Evolutionary conservation across 2,888 invertebrate genomes (phyloP).

Genomic region (Rhagophthalmus giganteus): DNA sequence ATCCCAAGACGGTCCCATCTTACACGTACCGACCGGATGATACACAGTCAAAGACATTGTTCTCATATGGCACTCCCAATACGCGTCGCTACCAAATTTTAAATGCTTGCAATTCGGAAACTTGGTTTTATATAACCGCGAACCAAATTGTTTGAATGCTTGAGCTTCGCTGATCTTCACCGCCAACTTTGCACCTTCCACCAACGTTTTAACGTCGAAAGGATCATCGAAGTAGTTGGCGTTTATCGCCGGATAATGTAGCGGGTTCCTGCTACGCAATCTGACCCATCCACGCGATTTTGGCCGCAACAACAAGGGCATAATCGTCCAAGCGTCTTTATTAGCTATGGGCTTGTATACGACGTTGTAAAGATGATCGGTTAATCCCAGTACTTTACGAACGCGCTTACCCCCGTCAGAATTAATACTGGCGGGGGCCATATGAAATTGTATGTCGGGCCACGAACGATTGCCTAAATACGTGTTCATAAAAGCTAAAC

Average conservation of each 20-base stretch:
- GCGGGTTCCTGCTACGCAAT: conserved; percentile 79
- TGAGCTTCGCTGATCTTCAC: conserved; percentile 71
- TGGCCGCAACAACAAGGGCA: conserved; percentile 81
- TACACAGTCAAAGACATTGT: conserved; percentile 90
- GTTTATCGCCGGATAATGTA: conserved; percentile 84
- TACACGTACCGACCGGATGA: conserved; percentile 85
- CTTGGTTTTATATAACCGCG: conserved; percentile 72
- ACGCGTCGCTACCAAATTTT: conserved; percentile 76
- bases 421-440: conserved; percentile 86
- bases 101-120: conserved; percentile 77
- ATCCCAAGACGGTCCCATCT: conserved; percentile 85
- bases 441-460: conserved; percentile 91
- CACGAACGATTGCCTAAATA: conserved; percentile 79
- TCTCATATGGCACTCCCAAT: conserved; percentile 84
- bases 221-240: conserved; percentile 90
- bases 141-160: conserved; percentile 80
- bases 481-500: conserved; percentile 84
- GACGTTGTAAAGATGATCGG: conserved; percentile 76
- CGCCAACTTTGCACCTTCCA: conserved; percentile 81
- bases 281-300: conserved; percentile 77
- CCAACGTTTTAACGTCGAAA: conserved; percentile 74
- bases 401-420: conserved; percentile 74
- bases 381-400: conserved; percentile 75
- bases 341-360: conserved; percentile 81
- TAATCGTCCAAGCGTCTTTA: conserved; percentile 79